Percentiles rank a stretch among this genome's conserved stretches.
Conservation (phyloP, 2,113 vertebrate genomes). For the Siniperca knerii region DNA sequence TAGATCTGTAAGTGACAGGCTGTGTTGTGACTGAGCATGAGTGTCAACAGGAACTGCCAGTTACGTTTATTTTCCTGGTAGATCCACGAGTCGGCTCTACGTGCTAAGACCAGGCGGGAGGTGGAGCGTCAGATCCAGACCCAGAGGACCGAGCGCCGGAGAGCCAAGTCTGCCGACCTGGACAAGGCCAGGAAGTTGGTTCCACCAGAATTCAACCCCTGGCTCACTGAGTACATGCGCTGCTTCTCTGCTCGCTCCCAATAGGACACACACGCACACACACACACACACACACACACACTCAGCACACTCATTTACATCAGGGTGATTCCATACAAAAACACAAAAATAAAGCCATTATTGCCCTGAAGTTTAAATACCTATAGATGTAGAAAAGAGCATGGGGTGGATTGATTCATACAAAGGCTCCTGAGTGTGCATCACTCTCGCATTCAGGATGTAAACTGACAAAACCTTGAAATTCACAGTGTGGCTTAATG, state of each 20-base stretch:
- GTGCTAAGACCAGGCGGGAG: slow-evolving; percentile 92
- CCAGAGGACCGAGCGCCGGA: slow-evolving; percentile 80
- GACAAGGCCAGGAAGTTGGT: slow-evolving; percentile 79
- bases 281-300: not conserved
- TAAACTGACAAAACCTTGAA: slow-evolving; percentile 25
- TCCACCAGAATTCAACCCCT: slow-evolving; percentile 88
- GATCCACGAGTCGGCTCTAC: slow-evolving; percentile 94
- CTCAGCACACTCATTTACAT: not conserved
- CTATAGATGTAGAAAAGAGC: not conserved
- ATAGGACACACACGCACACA: slow-evolving; percentile 59
- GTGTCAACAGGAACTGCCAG: not conserved
- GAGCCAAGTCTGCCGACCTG: slow-evolving; percentile 85
- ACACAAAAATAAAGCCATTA: slow-evolving; percentile 30
- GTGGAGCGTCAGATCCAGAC: slow-evolving; percentile 89
- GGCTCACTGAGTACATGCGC: slow-evolving; percentile 97
- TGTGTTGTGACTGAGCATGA: not conserved
- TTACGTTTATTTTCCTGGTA: slow-evolving; percentile 58
- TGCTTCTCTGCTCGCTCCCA: slow-evolving; percentile 92
- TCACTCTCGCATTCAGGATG: not conserved
- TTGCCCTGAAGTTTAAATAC: slow-evolving; percentile 21
- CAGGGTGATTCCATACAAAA: slow-evolving; percentile 9
- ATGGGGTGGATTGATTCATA: not conserved
- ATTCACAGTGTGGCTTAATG: slow-evolving; percentile 40
- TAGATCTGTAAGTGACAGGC: not conserved
- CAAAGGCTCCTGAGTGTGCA: not conserved